Percentiles rank a stretch among this genome's conserved stretches.
These are phyloP conservation scores for Isotomurus palustris DNA, from an alignment of 2,888 invertebrate species.

Conservation along the genomic window DNA sequence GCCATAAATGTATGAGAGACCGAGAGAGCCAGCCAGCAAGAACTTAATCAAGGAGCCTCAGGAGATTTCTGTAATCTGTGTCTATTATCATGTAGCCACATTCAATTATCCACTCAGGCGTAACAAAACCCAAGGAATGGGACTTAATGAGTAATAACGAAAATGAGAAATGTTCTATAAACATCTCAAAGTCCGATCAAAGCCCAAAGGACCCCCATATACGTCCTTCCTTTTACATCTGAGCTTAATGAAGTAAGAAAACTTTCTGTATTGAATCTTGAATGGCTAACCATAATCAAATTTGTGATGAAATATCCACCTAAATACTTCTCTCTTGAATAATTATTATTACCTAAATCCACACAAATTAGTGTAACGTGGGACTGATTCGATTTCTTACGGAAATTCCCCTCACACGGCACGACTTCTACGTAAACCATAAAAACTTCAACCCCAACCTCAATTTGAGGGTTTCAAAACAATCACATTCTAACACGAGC, in stretches of 20 bases:
- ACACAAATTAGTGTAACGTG: neutral
- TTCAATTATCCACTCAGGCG: slow-evolving; percentile 7
- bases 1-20: too few relatives aligned
- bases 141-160: neutral
- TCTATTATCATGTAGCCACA: slow-evolving; percentile 2
- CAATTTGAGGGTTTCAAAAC: neutral
- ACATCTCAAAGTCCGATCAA: too few relatives aligned
- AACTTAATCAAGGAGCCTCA: neutral
- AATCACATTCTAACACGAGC: too few relatives aligned
- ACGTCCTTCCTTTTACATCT: too few relatives aligned
- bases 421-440: neutral
- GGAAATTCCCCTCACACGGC: neutral
- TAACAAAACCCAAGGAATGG: slow-evolving; percentile 3
- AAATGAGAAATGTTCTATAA: too few relatives aligned
- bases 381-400: neutral
- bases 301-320: neutral
- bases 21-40: neutral
- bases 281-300: neutral
- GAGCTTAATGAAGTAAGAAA: too few relatives aligned
- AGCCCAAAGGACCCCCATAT: too few relatives aligned
- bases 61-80: slow-evolving; percentile 3
- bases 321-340: too few relatives aligned
- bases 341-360: neutral
- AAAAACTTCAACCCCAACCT: neutral
- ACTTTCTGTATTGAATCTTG: too few relatives aligned